These are phyloP conservation scores for Lytechinus variegatus DNA, from an alignment of 35 echinoderm and acorn worm genomes.

Conservation along the genomic window DNA sequence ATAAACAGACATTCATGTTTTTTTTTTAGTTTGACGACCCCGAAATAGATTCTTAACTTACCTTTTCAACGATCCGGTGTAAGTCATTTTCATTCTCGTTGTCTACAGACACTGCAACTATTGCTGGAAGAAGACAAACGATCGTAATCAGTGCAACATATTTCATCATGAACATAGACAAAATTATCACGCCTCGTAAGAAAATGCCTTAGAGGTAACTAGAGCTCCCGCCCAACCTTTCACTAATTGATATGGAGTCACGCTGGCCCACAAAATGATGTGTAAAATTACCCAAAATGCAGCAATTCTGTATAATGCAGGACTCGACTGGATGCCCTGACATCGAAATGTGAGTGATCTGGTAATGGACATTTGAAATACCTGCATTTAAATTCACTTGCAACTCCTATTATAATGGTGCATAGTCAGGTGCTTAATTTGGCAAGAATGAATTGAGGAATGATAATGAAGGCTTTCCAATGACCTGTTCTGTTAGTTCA, in stretches of 20 bases:
- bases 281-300: background rate
- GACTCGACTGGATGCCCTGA: background rate
- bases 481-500: too few species aligned
- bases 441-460: background rate
- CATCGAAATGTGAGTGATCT: background rate
- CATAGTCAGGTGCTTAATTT: background rate
- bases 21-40: background rate
- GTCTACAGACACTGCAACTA: background rate
- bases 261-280: background rate
- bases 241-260: background rate
- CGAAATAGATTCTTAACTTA: background rate
- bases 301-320: background rate
- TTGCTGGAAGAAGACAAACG: background rate
- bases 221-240: background rate
- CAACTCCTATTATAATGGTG: background rate
- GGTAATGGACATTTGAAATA: background rate
- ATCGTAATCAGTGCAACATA: background rate
- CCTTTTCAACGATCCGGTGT: background rate
- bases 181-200: background rate
- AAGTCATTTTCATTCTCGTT: background rate
- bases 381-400: background rate
- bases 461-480: too few species aligned
- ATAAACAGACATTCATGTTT: background rate
- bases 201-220: background rate
- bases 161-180: background rate